A percentile compares a stretch with the other conserved stretches of the same genome.
phyloP scores from a whole-genome alignment of 2,797 vertebrate species.

The Anas bahamensis region DNA sequence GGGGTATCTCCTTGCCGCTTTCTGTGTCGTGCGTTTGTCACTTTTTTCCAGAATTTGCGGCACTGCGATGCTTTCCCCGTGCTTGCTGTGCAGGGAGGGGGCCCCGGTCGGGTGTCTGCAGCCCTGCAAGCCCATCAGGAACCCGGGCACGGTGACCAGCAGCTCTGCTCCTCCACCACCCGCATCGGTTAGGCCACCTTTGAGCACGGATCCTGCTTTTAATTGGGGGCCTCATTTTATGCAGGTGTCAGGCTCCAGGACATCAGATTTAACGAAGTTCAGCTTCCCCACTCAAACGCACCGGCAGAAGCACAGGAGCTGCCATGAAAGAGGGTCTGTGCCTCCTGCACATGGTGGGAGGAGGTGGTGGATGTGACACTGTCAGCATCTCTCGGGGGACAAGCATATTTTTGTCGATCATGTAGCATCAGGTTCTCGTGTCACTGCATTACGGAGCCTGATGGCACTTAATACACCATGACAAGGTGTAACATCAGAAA shows the following conservation, averaged over 20 bases:
- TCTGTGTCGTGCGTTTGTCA: rapidly evolving
- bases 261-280: constrained; percentile 37
- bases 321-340: constrained; percentile 10
- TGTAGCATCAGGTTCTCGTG: constrained; percentile 54
- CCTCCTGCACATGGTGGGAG: neutral
- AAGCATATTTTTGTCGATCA: constrained; percentile 16
- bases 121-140: neutral
- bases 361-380: neutral
- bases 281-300: neutral
- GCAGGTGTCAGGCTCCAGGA: constrained; percentile 65
- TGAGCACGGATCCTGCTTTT: neutral
- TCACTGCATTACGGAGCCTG: constrained; percentile 44
- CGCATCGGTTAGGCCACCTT: neutral
- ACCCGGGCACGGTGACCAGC: rapidly evolving
- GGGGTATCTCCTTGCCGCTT: too few relatives aligned
- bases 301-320: neutral
- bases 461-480: constrained; percentile 61
- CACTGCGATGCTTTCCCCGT: rapidly evolving
- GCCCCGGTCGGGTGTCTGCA: rapidly evolving
- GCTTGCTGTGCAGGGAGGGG: neutral
- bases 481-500: constrained; percentile 70
- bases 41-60: neutral
- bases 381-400: constrained; percentile 41
- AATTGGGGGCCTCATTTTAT: constrained; percentile 36
- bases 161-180: neutral